Percentiles rank a stretch among this genome's conserved stretches.
Evolutionary conservation across 2,888 invertebrate genomes (phyloP).

Genomic region (Dermolepida albohirtum): DNA sequence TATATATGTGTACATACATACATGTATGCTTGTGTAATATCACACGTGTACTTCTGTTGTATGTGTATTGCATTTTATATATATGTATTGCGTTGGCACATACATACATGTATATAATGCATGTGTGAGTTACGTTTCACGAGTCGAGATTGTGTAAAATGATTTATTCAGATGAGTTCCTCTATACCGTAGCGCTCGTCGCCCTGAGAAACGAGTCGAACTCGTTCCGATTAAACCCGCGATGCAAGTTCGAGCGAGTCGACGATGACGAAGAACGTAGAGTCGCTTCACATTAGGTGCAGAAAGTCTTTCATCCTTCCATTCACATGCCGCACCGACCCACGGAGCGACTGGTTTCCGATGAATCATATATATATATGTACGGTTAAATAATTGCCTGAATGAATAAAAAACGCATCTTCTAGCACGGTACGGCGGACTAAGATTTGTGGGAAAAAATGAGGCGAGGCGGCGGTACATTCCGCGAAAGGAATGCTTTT

Average conservation of each 20-base stretch:
- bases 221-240: conserved; percentile 26
- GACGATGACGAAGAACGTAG: not conserved
- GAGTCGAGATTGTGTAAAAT: conserved; percentile 35
- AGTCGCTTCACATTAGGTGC: conserved; percentile 25
- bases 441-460: conserved; percentile 21
- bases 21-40: too few relatives aligned
- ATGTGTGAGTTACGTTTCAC: conserved; percentile 4
- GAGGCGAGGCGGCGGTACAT: not conserved
- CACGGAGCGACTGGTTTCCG: conserved; percentile 29
- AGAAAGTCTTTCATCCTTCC: conserved; percentile 28
- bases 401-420: too few relatives aligned
- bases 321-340: conserved; percentile 29
- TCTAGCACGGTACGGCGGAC: not conserved
- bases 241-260: conserved; percentile 25
- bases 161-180: conserved; percentile 37
- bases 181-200: conserved; percentile 13
- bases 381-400: too few relatives aligned
- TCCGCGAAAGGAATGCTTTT: too few relatives aligned
- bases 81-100: too few relatives aligned
- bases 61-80: too few relatives aligned
- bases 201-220: conserved; percentile 22
- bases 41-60: too few relatives aligned
- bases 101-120: too few relatives aligned
- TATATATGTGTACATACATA: too few relatives aligned
- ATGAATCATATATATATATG: conserved; percentile 25